phyloP scores from a whole-genome alignment of 2,113 vertebrate genomes.

The Aptenodytes patagonicus region DNA sequence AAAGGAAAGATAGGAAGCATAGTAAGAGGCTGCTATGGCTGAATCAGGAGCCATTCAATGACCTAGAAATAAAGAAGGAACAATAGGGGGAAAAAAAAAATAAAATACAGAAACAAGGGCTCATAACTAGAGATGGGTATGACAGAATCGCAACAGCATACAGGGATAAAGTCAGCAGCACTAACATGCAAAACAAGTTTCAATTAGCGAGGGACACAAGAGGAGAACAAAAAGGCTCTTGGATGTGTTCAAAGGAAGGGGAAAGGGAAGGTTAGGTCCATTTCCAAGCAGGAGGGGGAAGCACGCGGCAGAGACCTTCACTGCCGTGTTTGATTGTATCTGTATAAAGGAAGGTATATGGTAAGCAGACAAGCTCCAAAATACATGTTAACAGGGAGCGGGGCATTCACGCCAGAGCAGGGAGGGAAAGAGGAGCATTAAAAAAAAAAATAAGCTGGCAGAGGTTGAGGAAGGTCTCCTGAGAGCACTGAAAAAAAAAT shows the following conservation, averaged over 20 bases:
- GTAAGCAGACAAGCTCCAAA: not conserved
- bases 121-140: not conserved
- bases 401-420: not conserved
- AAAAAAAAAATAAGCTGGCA: not conserved
- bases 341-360: not conserved
- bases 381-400: not conserved
- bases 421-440: not conserved
- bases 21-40: slow-evolving; percentile 5
- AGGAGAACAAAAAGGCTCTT: not conserved
- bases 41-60: not conserved
- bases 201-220: not conserved
- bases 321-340: not conserved
- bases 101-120: not conserved
- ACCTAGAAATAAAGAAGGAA: not conserved
- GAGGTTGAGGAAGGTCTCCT: not conserved
- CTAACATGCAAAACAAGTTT: not conserved
- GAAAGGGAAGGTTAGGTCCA: not conserved
- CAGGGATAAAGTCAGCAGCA: not conserved
- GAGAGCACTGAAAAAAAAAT: not conserved
- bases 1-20: slow-evolving; percentile 7
- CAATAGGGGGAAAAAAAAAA: not conserved
- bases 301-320: not conserved
- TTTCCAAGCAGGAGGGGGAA: not conserved
- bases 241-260: not conserved
- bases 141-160: not conserved